These are phyloP conservation scores for Cochlearius cochlearius DNA, from an alignment of 2,113 vertebrate species.

Conservation along the genomic window DNA sequence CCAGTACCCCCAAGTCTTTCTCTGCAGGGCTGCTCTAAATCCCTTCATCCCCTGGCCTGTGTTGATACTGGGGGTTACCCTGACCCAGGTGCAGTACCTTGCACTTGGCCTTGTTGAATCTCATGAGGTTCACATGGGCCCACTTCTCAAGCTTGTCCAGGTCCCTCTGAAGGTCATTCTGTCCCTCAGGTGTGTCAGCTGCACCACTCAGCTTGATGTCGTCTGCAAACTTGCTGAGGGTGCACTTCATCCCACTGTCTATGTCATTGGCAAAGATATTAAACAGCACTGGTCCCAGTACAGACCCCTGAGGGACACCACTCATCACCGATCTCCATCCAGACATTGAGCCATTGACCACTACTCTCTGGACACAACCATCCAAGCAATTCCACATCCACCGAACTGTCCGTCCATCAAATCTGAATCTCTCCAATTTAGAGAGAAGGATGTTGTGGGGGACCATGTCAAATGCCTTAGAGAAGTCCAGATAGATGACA, in stretches of 20 bases:
- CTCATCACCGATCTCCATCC: background rate
- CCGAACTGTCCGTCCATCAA: background rate
- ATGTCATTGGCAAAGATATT: too few species aligned
- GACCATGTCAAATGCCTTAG: background rate
- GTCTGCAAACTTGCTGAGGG: background rate
- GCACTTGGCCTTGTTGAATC: background rate
- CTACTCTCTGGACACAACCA: background rate
- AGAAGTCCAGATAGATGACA: background rate
- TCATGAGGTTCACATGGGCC: background rate
- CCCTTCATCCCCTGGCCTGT: background rate
- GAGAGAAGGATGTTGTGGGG: background rate
- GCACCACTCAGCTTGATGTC: background rate
- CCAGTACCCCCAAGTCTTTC: background rate
- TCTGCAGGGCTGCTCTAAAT: background rate
- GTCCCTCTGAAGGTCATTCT: background rate
- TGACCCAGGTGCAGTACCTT: background rate
- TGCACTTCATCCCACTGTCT: background rate
- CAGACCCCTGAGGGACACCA: background rate
- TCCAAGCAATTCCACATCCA: background rate
- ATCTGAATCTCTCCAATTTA: background rate
- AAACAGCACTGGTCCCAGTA: background rate
- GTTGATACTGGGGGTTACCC: background rate
- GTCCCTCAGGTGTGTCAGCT: too few species aligned
- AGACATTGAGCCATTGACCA: background rate
- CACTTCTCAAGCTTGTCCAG: background rate